Conservation (phyloP, 2,888 invertebrate species). For the Suillia variegata region DNA sequence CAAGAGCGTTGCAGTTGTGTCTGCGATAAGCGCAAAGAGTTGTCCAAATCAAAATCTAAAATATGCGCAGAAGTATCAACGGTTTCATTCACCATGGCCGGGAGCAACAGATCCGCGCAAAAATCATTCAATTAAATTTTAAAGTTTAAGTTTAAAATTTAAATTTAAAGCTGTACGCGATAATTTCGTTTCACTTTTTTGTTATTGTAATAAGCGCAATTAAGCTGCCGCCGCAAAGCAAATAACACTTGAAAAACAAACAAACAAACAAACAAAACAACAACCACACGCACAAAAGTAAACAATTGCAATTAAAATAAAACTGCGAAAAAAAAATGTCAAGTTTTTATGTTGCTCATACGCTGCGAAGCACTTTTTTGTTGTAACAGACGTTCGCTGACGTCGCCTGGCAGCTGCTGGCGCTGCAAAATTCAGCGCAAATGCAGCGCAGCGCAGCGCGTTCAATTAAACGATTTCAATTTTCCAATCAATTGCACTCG, state of each 20-base stretch:
- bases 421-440: too few species aligned
- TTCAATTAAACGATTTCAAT: slow-evolving; percentile 40
- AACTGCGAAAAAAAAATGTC: background rate
- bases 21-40: slow-evolving; percentile 8
- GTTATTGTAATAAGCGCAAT: too few species aligned
- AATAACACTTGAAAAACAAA: too few species aligned
- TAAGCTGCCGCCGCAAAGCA: too few species aligned
- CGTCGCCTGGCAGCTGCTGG: too few species aligned
- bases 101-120: too few species aligned
- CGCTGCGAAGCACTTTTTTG: slow-evolving; percentile 3
- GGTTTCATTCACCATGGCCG: slow-evolving; percentile 48
- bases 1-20: slow-evolving; percentile 17
- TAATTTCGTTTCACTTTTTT: too few species aligned
- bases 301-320: slow-evolving; percentile 1
- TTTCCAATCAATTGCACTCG: slow-evolving; percentile 45
- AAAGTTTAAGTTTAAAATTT: too few species aligned
- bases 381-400: too few species aligned
- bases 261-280: slow-evolving; percentile 8
- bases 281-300: background rate
- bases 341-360: slow-evolving; percentile 14
- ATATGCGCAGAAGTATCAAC: slow-evolving; percentile 31
- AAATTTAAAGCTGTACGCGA: too few species aligned
- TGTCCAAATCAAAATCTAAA: slow-evolving; percentile 41
- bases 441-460: slow-evolving; percentile 14
- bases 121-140: too few species aligned